A percentile compares a stretch with the other conserved stretches of the same genome.
These are phyloP conservation scores for Tiliacea aurago DNA, from an alignment of 2,888 invertebrate genomes.

Conservation along the genomic window DNA sequence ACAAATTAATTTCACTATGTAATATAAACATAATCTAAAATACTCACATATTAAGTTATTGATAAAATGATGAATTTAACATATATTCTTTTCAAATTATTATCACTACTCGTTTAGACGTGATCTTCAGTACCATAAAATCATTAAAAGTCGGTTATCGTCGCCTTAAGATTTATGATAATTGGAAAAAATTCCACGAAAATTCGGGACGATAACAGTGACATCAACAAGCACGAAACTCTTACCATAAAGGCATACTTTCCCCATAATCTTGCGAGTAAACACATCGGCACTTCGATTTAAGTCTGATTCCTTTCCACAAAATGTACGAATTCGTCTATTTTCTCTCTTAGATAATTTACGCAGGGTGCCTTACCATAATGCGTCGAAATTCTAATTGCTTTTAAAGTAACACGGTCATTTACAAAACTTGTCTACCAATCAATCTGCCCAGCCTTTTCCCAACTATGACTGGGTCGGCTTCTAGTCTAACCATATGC, in stretches of 20 bases:
- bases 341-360: conserved; percentile 28
- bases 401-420: conserved; percentile 40
- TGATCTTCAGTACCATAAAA: too few relatives aligned
- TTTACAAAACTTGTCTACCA: too few relatives aligned
- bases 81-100: too few relatives aligned
- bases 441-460: too few relatives aligned
- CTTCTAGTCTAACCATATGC: too few relatives aligned
- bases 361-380: conserved; percentile 29
- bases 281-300: conserved; percentile 24
- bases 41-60: too few relatives aligned
- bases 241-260: conserved; percentile 38
- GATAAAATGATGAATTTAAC: too few relatives aligned
- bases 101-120: too few relatives aligned
- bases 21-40: too few relatives aligned
- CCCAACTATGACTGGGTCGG: too few relatives aligned
- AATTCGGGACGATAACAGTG: neutral
- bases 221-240: conserved; percentile 30
- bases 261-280: conserved; percentile 23
- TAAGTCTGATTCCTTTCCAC: conserved; percentile 22
- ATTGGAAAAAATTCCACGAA: neutral
- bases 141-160: too few relatives aligned
- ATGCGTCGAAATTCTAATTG: conserved; percentile 26
- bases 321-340: conserved; percentile 34
- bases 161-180: neutral
- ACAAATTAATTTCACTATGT: too few relatives aligned